These are phyloP conservation scores for Seladonia tumulorum DNA, from an alignment of 2,888 invertebrate genomes.

Conservation along the genomic window DNA sequence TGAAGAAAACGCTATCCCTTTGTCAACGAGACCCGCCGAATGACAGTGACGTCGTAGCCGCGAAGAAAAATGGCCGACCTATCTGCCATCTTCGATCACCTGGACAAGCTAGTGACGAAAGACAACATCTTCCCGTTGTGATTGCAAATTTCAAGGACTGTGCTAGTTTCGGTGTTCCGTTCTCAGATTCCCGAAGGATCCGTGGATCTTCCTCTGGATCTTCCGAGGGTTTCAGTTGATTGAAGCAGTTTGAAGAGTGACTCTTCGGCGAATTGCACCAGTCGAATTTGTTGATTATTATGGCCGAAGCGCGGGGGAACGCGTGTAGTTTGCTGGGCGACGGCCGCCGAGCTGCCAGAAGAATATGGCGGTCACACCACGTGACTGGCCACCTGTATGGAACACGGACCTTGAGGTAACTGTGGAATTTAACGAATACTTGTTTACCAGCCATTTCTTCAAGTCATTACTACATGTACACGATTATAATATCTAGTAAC, in stretches of 20 bases:
- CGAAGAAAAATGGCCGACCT: constrained; percentile 17
- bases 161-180: background rate
- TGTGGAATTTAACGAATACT: background rate
- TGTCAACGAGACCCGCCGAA: background rate
- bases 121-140: background rate
- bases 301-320: background rate
- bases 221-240: background rate
- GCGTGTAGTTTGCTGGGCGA: background rate
- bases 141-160: background rate
- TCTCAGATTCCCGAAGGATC: background rate
- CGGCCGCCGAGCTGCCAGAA: constrained; percentile 13
- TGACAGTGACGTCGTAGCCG: background rate
- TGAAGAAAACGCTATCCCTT: constrained; percentile 16
- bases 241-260: too few species aligned
- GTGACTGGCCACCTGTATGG: constrained; percentile 31
- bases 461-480: background rate
- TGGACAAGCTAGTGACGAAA: background rate
- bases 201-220: background rate
- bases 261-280: background rate
- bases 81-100: background rate
- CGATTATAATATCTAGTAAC: background rate
- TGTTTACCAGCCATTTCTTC: background rate
- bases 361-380: constrained; percentile 62
- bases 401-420: constrained; percentile 32
- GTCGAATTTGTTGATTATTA: background rate